Conservation (phyloP, 2,797 vertebrate species). For the Tangara arthus region DNA sequence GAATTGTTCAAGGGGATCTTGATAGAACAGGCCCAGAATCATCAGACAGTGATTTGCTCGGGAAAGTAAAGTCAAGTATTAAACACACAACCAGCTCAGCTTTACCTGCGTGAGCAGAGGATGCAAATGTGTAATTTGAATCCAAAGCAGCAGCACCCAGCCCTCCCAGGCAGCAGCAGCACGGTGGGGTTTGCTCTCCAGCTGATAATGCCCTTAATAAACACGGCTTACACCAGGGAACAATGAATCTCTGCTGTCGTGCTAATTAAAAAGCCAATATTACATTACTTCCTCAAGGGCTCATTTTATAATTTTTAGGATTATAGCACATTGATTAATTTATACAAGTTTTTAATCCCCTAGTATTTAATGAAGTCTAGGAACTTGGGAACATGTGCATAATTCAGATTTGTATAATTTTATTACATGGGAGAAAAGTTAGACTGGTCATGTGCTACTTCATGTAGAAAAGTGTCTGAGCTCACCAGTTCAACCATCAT, state of each 20-base stretch:
- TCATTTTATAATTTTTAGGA: constrained; percentile 80
- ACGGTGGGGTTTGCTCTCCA: neutral
- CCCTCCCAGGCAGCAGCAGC: neutral
- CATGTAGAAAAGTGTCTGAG: constrained; percentile 38
- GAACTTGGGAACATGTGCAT: constrained; percentile 70
- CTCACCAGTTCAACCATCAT: neutral
- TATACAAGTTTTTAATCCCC: constrained; percentile 81
- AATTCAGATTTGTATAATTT: constrained; percentile 77
- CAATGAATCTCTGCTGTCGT: constrained; percentile 72
- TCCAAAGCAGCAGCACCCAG: neutral
- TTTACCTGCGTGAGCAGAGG: neutral
- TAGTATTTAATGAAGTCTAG: constrained; percentile 78
- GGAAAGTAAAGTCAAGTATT: neutral
- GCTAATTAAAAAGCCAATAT: constrained; percentile 80
- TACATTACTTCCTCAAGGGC: constrained; percentile 79
- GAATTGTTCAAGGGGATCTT: neutral
- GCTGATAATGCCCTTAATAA: constrained; percentile 67
- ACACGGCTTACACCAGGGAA: constrained; percentile 65
- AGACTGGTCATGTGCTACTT: constrained; percentile 43
- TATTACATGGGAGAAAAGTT: constrained; percentile 68
- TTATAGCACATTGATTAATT: constrained; percentile 82
- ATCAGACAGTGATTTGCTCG: neutral
- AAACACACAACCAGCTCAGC: neutral
- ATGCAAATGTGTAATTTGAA: neutral
- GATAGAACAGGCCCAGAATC: neutral